phyloP scores from a whole-genome alignment of 2,797 vertebrate genomes.

The Arrhamphus sclerolepis region DNA sequence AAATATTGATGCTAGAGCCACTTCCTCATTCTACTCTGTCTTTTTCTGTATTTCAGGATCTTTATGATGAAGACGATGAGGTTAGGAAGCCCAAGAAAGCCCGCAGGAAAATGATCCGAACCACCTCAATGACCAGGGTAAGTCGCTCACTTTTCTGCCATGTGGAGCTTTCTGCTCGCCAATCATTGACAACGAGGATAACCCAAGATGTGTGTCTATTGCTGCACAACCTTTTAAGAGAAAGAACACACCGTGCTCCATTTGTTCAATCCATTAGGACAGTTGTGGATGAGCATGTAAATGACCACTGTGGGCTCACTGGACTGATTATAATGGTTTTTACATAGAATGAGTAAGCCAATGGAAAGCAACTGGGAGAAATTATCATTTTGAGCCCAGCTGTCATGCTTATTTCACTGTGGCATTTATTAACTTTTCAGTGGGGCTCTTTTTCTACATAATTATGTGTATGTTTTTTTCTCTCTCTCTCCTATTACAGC shows the following conservation, averaged over 20 bases:
- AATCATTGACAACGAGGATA: slow-evolving; percentile 61
- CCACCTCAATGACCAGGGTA: slow-evolving; percentile 86
- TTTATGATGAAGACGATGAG: slow-evolving; percentile 87
- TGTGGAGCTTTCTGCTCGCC: slow-evolving; percentile 26
- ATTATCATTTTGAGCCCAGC: slow-evolving; percentile 44
- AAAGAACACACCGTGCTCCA: slow-evolving; percentile 53
- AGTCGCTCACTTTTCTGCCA: slow-evolving; percentile 23
- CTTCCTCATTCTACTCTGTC: background rate
- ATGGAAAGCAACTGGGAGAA: slow-evolving; percentile 46
- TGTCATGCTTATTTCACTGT: slow-evolving; percentile 47
- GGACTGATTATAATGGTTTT: slow-evolving; percentile 64
- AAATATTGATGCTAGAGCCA: too few relatives aligned
- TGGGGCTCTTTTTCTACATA: background rate
- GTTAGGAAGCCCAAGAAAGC: slow-evolving; percentile 86
- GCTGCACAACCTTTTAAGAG: slow-evolving; percentile 59
- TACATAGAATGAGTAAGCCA: slow-evolving; percentile 73
- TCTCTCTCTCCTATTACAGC: slow-evolving; percentile 65
- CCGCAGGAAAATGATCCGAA: slow-evolving; percentile 85
- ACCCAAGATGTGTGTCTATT: slow-evolving; percentile 46
- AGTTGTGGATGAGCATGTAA: slow-evolving; percentile 62
- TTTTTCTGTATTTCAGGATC: slow-evolving; percentile 72
- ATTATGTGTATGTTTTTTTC: slow-evolving; percentile 5
- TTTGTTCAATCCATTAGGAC: slow-evolving; percentile 71
- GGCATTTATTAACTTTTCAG: slow-evolving; percentile 12
- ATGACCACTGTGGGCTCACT: slow-evolving; percentile 61